These are phyloP conservation scores for Pangasianodon gigas DNA, from an alignment of 2,113 vertebrate genomes.

Conservation along the genomic window DNA sequence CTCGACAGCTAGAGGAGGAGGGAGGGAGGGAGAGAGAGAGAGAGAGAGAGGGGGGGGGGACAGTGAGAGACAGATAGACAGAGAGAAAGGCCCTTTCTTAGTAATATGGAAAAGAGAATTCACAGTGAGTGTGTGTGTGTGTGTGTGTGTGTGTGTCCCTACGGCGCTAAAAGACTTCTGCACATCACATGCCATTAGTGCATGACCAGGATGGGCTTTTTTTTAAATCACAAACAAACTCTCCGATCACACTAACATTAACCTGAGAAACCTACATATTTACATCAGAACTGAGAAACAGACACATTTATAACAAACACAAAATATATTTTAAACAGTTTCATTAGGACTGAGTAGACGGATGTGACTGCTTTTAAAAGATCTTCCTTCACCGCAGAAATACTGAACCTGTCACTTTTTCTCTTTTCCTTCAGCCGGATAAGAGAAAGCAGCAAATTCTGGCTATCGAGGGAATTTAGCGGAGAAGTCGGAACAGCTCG, in stretches of 20 bases:
- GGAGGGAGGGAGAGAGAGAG: background rate
- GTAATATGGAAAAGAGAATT: background rate
- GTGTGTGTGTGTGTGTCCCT: background rate
- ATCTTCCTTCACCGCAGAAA: background rate
- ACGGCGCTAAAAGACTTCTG: background rate
- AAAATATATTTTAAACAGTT: background rate
- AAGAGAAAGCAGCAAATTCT: background rate
- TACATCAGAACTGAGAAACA: too few relatives aligned
- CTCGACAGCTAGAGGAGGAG: conserved; percentile 16
- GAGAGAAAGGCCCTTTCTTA: background rate
- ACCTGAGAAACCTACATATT: background rate
- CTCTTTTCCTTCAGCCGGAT: background rate
- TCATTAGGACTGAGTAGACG: background rate
- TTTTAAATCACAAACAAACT: background rate
- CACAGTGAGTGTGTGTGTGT: background rate
- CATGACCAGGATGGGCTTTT: conserved; percentile 4
- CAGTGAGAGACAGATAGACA: background rate
- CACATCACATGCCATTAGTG: conserved; percentile 15
- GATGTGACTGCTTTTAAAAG: background rate
- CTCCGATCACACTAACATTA: background rate
- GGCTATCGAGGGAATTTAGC: background rate
- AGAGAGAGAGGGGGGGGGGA: background rate
- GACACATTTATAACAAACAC: background rate
- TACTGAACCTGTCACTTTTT: background rate
- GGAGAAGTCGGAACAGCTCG: background rate